Evolutionary conservation across 2,888 invertebrate species (phyloP), one percentile per base, ranked within the genome.

Genomic region (Syrphus vitripennis): DNA sequence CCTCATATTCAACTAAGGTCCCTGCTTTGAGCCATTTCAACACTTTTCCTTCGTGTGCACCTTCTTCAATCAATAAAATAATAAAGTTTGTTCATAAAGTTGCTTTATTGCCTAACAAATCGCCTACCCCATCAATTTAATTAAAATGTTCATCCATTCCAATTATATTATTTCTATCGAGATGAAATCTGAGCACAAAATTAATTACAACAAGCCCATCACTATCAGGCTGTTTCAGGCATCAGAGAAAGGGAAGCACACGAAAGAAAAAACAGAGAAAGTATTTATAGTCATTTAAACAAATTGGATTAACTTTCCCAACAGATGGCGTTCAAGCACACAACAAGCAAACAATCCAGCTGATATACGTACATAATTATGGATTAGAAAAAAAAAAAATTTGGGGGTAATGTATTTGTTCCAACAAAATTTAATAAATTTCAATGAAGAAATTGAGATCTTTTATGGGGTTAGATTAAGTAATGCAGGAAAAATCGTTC

Each of bases 141-240:
- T 83, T 78, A 83, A 83, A 83, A 69, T 74, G 34, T 71, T 74
- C 83, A 83, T 77, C 67, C 72, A 83, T 83, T 74, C 71, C 76
- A 82, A 82, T 82, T 82, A 70, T 63, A 76, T 71, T 77, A 76
- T 81, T 77, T 77, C 57, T 59, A 67, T 45, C 77, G 53, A 59
- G 82, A 50, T 65, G 65, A 71, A 77, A 67, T 82, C 67, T 70
- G 65, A 37, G 65, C 61, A 67, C 59, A 71, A 77, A 59, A 77
- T 72, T 83, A 77, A 77, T 77, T 77, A 83, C 82, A 40, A 83
- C 82, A 40, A 57, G 19, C 55, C 63, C 63, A 65, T 48, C 65
- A 48, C 40, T 21, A 67, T 31, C 65, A 48, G 31, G n/a, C 31
- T 19, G 6, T 24, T 42, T n/a, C 26, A 29, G 14, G 40, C 24